Evolutionary conservation across 2,113 vertebrate genomes (phyloP), one percentile per base, ranked within the genome.

Genomic region (Astur gentilis): DNA sequence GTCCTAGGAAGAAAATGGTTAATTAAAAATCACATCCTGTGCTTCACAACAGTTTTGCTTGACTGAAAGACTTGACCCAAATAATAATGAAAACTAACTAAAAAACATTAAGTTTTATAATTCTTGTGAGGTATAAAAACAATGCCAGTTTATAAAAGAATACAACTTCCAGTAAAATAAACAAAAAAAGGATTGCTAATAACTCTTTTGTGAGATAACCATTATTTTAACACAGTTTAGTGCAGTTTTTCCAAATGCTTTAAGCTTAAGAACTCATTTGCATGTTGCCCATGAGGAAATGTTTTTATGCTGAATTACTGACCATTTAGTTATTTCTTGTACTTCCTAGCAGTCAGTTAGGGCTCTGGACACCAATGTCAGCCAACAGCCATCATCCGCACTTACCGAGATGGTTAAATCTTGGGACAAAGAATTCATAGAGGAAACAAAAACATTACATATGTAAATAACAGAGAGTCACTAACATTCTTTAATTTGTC

Each of bases 401-500:
- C 16, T 54, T 66, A 75, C 58, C 6, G 10, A 29, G 71, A 31
- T 34, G 34, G 62, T 86, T 36, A 94, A 77, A 38, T 38, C 61
- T 86, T 36, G n/a, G 45, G 64, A 60, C 62, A 90, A 76, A 66
- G 73, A 29, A 62, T 6, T 14, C 2, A 7, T 1, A 54, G 55
- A 36, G 42, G 58, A 80, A 92, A 87, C 55, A 69, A 93, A 83
- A 93, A 10, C 61, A 58, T 88, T 90, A 72, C 82, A 60, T 47
- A 61, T 86, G 83, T 80, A 95, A 97, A 87, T 72, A 87, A 44
- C 70, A 76, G 55, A 50, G 9, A 71, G 34, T 81, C 70, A 75
- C 57, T 83, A 91, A 90, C 84, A 75, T 57, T 87, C 90, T 84
- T 61, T 52, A 57, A 96, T 91, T 97, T 57, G 89, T 66, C 77